Evolutionary conservation across 2,797 vertebrate genomes (phyloP).

Genomic region (Aselliscus stoliczkanus): DNA sequence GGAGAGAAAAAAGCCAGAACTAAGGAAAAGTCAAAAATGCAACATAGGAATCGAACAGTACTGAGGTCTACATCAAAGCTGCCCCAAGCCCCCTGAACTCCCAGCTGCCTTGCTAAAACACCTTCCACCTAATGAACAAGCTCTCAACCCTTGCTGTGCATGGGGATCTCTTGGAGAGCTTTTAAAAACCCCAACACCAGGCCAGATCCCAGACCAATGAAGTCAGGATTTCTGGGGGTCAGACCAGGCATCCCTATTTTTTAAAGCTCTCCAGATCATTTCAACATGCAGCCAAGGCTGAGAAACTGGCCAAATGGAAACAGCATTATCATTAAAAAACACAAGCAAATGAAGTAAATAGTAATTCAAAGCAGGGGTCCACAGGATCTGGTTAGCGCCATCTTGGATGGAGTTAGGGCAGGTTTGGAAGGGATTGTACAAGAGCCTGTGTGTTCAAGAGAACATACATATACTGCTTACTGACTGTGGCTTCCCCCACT

Average conservation of each 20-base stretch:
- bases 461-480: not conserved
- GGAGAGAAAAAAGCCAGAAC: not conserved
- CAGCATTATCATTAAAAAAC: not conserved
- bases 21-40: not conserved
- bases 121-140: not conserved
- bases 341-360: not conserved
- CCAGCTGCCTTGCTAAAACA: not conserved
- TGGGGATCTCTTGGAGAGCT: not conserved
- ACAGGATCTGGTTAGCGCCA: not conserved
- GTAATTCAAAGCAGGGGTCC: not conserved
- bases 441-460: not conserved
- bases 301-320: not conserved
- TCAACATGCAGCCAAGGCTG: not conserved
- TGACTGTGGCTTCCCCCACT: not conserved
- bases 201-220: not conserved
- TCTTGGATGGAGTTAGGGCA: not conserved
- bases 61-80: not conserved
- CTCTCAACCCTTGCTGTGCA: not conserved
- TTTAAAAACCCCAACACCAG: not conserved
- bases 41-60: fast-evolving
- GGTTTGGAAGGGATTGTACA: not conserved
- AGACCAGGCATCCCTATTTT: not conserved
- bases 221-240: not conserved
- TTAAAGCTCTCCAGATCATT: not conserved
- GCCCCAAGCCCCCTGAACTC: not conserved